Evolutionary conservation across 2,888 invertebrate species (phyloP), one percentile per base, ranked within the genome.

Genomic region (Meandrusa payeni): DNA sequence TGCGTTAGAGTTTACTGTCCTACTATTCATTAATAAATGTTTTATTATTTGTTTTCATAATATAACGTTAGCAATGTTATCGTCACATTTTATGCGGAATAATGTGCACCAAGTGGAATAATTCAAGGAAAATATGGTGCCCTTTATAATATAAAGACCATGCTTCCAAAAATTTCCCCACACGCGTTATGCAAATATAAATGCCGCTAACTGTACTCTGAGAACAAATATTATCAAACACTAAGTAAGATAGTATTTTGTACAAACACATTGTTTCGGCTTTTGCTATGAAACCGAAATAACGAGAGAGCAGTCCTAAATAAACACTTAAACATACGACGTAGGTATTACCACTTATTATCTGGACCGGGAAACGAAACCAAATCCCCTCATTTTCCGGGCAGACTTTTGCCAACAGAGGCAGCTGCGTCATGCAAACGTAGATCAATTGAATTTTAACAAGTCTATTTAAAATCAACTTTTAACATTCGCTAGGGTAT

Each of bases 321-420:
- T 43, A 61, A 61, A 61, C 55, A 61, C 55, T 53, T 49, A 34
- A 47, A 51, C 50, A 50, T 46, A 50, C 51, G 33, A 46, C 43
- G 47, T 54, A 47, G 50, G 55, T 48, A 51, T 59, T 52, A 59
- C n/a, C 52, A 52, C 47, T 56, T 60, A 56, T 57, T 56, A 56
- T 53, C 51, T 50, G 41, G 43, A 43, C 43, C 46, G 32, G 46
- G 44, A 48, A 50, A 45, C 39, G 49, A 41, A 49, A 55, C 51
- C 52, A 50, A 57, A 55, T 56, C 55, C 50, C 38, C 47, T 51
- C 50, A 54, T 57, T 54, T 50, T 31, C 41, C 41, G 29, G 41
- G 42, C 43, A 47, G 37, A 49, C 48, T 48, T 47, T 39, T 36
- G 23, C 39, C 42, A 45, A 40, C 41, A 44, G 23, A 15, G 37